Evolutionary conservation across 2,888 invertebrate genomes (phyloP).

Genomic region (Folsomia manolachei): DNA sequence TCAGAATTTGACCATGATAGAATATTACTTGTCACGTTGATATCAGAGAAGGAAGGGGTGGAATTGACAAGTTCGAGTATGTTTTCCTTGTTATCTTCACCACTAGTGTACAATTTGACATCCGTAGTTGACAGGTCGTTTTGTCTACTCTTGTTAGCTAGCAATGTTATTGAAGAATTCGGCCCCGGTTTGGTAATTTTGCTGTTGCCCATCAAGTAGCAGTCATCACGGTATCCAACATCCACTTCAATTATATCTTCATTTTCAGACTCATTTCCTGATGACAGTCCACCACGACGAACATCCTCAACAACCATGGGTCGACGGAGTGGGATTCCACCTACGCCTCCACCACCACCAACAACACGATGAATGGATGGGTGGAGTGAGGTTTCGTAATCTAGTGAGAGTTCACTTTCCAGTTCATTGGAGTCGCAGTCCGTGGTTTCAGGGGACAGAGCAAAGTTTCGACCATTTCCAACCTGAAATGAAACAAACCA

Average conservation of each 20-base stretch:
- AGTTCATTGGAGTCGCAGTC: constrained; percentile 87
- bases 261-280: constrained; percentile 87
- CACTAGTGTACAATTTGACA: neutral
- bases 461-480: constrained; percentile 77
- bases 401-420: constrained; percentile 76
- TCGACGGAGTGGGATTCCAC: neutral
- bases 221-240: constrained; percentile 5
- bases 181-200: constrained; percentile 2
- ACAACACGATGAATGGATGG: constrained; percentile 57
- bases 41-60: no score
- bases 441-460: constrained; percentile 86
- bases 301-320: neutral
- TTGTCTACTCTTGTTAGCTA: no score
- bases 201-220: constrained; percentile 10
- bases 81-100: constrained; percentile 2
- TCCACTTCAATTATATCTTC: constrained; percentile 57
- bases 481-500: constrained; percentile 55
- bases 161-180: no score
- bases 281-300: constrained; percentile 78
- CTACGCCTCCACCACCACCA: neutral
- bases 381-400: constrained; percentile 54
- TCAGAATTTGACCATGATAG: neutral
- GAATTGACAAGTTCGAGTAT: neutral
- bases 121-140: neutral
- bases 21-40: neutral